Evolutionary conservation across 2,797 vertebrate genomes (phyloP), one percentile per base, ranked within the genome.

Genomic region (Lacerta agilis): DNA sequence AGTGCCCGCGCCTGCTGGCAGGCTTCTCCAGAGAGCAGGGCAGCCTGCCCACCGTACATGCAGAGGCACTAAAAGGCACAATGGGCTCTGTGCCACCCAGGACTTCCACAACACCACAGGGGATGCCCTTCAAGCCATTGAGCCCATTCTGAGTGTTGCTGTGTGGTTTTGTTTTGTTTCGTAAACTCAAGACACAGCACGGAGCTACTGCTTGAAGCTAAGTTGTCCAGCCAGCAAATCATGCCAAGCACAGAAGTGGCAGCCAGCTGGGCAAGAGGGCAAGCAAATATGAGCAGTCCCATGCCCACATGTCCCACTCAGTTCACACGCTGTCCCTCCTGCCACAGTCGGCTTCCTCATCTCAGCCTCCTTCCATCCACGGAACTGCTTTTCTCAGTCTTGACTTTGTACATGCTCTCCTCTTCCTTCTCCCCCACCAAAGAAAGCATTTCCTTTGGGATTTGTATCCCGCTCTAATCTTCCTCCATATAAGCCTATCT

Each of bases 71-170:
- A 5, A 81, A 77, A 38, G 78, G 88, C 83, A 89, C 69, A 80
- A 25, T 86, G 83, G 88, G 78, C 83, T 81, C 58, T 33, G 69
- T 75, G 83, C 88, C 83, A 86, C 78, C 41, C 79, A 76, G 79
- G 86, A 76, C n/a, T 89, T 71, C 83, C 41, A 45, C 27, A 75
- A 49, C 29, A 45, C 69, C 78, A 41, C 23, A 27, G 41, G 71
- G 20, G 78, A 89, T 81, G 43, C 78, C 69, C 69, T 49, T 18
- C 38, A 29, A 41, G 45, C 29, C 43, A 45, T 33, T 8, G 38
- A 67, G 61, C 75, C 64, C 9, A 33, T 79, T 45, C 75, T 27
- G 29, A 20, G 29, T 45, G 58, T n/a, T 69, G 38, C 6, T 17
- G 43, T 82, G 67, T 45, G 20, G 55, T 61, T 29, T 55, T 1